Evolutionary conservation across 2,888 invertebrate genomes (phyloP).

Genomic region (Dryococelus australis): DNA sequence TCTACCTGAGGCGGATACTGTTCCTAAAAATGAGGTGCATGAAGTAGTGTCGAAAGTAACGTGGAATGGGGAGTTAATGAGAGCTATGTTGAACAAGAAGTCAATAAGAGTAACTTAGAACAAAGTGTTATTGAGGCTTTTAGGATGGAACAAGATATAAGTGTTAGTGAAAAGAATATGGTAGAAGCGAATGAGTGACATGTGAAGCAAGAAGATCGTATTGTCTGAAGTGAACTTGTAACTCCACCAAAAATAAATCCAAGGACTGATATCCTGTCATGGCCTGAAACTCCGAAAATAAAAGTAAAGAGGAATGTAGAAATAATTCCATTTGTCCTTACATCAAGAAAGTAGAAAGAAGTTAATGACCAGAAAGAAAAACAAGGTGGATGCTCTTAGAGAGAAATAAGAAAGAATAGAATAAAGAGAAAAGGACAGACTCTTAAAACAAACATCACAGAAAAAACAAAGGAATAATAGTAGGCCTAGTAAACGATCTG

Average conservation of each 20-base stretch:
- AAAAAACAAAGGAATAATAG: no score
- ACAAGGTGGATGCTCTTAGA: conserved; percentile 19
- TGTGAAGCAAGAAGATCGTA: conserved; percentile 6
- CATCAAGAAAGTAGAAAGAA: conserved; percentile 23
- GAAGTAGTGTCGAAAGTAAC: neutral
- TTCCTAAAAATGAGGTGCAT: neutral
- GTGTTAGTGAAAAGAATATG: no score
- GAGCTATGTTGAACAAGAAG: neutral
- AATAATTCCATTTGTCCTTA: conserved; percentile 33
- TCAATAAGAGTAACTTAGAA: neutral
- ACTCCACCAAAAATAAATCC: no score
- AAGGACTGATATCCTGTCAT: neutral
- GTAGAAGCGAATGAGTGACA: neutral
- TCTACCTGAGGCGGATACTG: neutral
- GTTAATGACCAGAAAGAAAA: conserved; percentile 25
- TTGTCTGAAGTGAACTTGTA: neutral
- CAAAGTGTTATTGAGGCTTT: neutral
- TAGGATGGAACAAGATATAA: neutral
- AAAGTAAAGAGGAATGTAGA: conserved; percentile 17
- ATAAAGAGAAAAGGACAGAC: neutral
- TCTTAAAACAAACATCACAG: no score
- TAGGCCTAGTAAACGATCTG: no score
- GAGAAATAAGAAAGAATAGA: neutral
- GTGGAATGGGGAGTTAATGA: neutral
- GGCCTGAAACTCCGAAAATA: conserved; percentile 13